Evolutionary conservation across 2,797 vertebrate genomes (phyloP).

Genomic region (Triplophysa yarkandensis): DNA sequence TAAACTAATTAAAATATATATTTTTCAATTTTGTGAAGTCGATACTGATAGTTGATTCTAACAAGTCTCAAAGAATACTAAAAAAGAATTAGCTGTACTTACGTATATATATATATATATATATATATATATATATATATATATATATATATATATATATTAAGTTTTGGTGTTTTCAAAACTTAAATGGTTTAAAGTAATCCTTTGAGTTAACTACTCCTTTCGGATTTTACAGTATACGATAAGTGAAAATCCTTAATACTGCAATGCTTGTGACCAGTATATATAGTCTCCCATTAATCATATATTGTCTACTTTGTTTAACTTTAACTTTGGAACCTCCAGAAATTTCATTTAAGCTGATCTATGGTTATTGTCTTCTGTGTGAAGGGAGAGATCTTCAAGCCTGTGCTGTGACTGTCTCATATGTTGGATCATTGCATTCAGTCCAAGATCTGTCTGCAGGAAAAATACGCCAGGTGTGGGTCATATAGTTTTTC

Average conservation of each 20-base stretch:
- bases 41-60: too few relatives aligned
- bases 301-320: slow-evolving; percentile 27
- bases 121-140: too few relatives aligned
- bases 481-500: slow-evolving; percentile 17
- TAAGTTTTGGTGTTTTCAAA: too few relatives aligned
- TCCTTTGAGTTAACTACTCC: too few relatives aligned
- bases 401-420: slow-evolving; percentile 16
- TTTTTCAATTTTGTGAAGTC: too few relatives aligned
- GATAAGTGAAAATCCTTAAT: slow-evolving; percentile 31
- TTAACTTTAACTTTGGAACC: slow-evolving; percentile 1
- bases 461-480: slow-evolving; percentile 19
- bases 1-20: too few relatives aligned
- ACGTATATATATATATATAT: too few relatives aligned
- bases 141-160: too few relatives aligned
- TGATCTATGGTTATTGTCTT: slow-evolving; percentile 44
- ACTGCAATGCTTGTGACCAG: slow-evolving; percentile 16
- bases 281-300: slow-evolving; percentile 33
- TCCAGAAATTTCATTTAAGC: slow-evolving; percentile 31
- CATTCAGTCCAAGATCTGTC: slow-evolving; percentile 18
- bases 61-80: too few relatives aligned
- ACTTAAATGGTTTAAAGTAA: too few relatives aligned
- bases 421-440: slow-evolving; percentile 4
- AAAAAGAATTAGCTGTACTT: too few relatives aligned
- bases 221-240: slow-evolving; percentile 1
- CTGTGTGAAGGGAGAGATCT: slow-evolving; percentile 5